These are phyloP conservation scores for Drosophila nr. fundita DNA, from an alignment of 2,888 invertebrate genomes.

Conservation along the genomic window DNA sequence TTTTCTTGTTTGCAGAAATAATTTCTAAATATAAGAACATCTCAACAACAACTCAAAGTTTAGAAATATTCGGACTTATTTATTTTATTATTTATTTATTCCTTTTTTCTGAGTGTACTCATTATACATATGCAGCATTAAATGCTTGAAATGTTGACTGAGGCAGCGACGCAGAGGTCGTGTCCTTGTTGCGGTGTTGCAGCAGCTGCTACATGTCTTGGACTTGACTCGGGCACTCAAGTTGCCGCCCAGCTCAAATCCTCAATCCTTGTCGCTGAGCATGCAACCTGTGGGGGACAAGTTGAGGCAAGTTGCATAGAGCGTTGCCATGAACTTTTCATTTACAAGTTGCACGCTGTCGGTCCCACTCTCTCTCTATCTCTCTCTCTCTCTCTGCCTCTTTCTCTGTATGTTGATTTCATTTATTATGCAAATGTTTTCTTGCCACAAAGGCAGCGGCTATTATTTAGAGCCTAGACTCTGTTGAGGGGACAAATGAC, in stretches of 20 bases:
- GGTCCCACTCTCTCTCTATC: background rate
- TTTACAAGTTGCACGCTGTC: slow-evolving; percentile 52
- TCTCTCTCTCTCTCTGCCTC: background rate
- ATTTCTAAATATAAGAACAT: background rate
- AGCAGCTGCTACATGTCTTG: slow-evolving; percentile 26
- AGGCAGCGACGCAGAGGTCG: slow-evolving; percentile 8
- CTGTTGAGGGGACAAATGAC: slow-evolving; percentile 65
- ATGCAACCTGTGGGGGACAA: background rate
- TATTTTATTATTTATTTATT: background rate
- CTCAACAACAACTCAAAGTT: no score
- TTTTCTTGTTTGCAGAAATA: background rate
- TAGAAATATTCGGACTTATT: background rate
- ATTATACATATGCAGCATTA: slow-evolving; percentile 30
- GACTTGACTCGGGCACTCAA: slow-evolving; percentile 48
- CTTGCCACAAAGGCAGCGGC: slow-evolving; percentile 17
- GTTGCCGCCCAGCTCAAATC: slow-evolving; percentile 22
- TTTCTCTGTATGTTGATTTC: slow-evolving; percentile 54
- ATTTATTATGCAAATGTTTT: slow-evolving; percentile 76
- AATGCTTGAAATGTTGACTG: background rate
- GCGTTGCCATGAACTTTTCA: slow-evolving; percentile 70
- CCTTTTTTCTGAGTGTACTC: background rate
- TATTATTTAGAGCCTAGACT: slow-evolving; percentile 49
- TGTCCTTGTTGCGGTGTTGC: slow-evolving; percentile 33
- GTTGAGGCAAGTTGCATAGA: slow-evolving; percentile 2
- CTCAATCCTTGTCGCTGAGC: background rate